phyloP scores from a whole-genome alignment of 2,888 invertebrate species.

The Antheraea yamamai region DNA sequence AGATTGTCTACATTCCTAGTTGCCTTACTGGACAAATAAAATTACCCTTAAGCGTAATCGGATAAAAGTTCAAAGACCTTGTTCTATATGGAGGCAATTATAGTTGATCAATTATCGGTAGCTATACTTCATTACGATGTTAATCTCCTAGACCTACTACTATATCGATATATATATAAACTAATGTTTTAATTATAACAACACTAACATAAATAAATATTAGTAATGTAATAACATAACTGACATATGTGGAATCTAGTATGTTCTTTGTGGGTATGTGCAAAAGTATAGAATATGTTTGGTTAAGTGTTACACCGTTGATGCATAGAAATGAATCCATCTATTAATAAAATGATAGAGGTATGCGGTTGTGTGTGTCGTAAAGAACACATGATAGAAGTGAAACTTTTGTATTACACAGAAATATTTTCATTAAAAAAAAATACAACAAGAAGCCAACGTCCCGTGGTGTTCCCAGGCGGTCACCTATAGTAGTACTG shows the following conservation, averaged over 20 bases:
- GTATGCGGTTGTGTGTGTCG: no score
- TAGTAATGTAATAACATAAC: background rate
- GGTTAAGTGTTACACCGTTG: no score
- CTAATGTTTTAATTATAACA: background rate
- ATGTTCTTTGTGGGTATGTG: no score
- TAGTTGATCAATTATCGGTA: conserved; percentile 60
- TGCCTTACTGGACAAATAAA: conserved; percentile 5
- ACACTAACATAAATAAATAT: background rate
- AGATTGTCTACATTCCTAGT: conserved; percentile 15
- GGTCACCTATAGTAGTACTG: no score
- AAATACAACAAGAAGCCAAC: no score
- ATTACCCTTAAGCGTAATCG: background rate
- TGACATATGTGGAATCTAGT: background rate
- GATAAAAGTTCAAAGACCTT: conserved; percentile 34
- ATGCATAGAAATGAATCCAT: no score
- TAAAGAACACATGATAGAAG: no score
- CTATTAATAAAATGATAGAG: no score
- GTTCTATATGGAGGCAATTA: conserved; percentile 43
- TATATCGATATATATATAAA: background rate
- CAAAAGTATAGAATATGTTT: no score
- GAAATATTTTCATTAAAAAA: no score
- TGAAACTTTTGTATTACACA: no score
- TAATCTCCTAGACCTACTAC: background rate
- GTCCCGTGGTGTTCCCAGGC: no score
- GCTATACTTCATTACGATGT: conserved; percentile 34